phyloP scores from a whole-genome alignment of 2,797 vertebrate genomes.

The Channallabes apus region DNA sequence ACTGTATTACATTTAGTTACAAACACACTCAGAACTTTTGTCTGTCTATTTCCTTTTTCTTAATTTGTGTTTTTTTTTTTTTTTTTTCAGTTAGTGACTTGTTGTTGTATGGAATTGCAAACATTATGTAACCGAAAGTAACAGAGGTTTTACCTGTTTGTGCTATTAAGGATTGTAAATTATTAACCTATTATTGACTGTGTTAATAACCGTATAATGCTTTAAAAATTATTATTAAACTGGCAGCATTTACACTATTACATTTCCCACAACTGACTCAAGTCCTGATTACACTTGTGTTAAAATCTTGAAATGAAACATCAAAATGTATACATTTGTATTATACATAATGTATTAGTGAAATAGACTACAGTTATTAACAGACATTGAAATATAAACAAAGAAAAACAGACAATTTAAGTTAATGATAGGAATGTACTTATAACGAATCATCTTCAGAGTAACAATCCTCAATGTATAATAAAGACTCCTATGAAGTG shows the following conservation, averaged over 20 bases:
- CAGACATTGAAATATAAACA: neutral
- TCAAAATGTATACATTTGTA: neutral
- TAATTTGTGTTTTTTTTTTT: neutral
- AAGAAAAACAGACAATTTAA: neutral
- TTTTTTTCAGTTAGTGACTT: too few relatives aligned
- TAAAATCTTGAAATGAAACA: neutral
- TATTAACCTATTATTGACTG: neutral
- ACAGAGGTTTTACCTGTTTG: neutral
- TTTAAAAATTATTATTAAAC: neutral
- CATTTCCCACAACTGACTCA: neutral
- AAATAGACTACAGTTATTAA: neutral
- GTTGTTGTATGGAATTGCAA: neutral
- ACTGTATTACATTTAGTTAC: neutral
- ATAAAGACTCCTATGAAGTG: neutral
- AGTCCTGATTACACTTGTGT: neutral
- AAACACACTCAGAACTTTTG: too few relatives aligned
- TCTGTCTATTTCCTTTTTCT: neutral
- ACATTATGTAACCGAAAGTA: neutral
- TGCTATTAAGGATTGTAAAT: neutral
- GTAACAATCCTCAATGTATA: neutral
- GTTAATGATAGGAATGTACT: neutral
- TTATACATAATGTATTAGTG: too few relatives aligned
- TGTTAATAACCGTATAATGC: neutral
- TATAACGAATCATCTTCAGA: neutral
- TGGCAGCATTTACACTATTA: neutral